Evolutionary conservation across 2,888 invertebrate species (phyloP).

Genomic region (Lasius platythorax): DNA sequence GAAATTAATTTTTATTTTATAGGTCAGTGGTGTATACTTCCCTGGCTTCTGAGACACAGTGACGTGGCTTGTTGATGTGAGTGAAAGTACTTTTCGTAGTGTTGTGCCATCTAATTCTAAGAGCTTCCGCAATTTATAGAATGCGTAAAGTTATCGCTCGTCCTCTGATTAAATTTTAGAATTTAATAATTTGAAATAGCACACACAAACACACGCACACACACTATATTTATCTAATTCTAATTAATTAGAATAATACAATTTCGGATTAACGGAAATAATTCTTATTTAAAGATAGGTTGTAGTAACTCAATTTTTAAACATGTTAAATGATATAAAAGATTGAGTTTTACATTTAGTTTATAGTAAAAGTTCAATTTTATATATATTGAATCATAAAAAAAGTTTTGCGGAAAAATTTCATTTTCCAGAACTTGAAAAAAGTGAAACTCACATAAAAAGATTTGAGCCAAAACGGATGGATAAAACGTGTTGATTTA

Average conservation of each 20-base stretch:
- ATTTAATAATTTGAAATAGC: constrained; percentile 16
- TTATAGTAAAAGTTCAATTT: neutral
- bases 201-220: neutral
- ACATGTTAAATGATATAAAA: neutral
- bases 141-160: neutral
- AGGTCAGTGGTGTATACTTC: constrained; percentile 84
- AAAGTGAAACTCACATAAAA: constrained; percentile 19
- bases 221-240: neutral
- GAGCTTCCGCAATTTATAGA: neutral
- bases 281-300: constrained; percentile 17
- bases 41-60: constrained; percentile 80
- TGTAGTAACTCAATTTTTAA: constrained; percentile 12
- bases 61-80: constrained; percentile 82
- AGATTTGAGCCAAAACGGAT: neutral
- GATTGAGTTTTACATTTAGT: neutral
- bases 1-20: constrained; percentile 67
- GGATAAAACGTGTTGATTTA: constrained; percentile 23
- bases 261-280: neutral
- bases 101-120: constrained; percentile 41
- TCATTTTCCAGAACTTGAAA: neutral
- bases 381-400: constrained; percentile 14
- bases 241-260: neutral
- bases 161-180: constrained; percentile 15
- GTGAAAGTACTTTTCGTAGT: constrained; percentile 75
- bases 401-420: constrained; percentile 6